Percentiles rank a stretch among this genome's conserved stretches.
Conservation (phyloP, 2,888 invertebrate genomes). For the Lissonota sp. region DNA sequence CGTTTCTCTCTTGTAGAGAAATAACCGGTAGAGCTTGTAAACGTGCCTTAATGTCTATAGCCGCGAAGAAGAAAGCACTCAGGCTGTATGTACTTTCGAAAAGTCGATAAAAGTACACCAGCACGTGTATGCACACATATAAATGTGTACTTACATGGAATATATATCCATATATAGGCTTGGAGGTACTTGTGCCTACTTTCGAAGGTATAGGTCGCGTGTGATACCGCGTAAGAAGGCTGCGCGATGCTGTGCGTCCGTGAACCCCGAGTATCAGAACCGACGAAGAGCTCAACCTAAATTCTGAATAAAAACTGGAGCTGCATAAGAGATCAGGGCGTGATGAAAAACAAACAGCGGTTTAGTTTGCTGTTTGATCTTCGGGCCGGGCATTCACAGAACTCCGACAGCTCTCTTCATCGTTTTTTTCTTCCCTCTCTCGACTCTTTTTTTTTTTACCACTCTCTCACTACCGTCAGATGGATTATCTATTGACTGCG, state of each 20-base stretch:
- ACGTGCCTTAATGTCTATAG: background rate
- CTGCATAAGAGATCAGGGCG: constrained; percentile 83
- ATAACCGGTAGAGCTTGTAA: too few species aligned
- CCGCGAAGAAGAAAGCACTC: constrained; percentile 31
- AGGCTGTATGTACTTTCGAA: constrained; percentile 11
- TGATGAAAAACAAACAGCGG: constrained; percentile 84
- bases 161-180: constrained; percentile 2
- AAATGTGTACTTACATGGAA: constrained; percentile 1
- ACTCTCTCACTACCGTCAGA: constrained; percentile 45
- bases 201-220: constrained; percentile 2
- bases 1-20: background rate
- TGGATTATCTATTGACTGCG: constrained; percentile 82
- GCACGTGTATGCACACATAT: background rate
- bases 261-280: constrained; percentile 58
- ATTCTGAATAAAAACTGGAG: constrained; percentile 83
- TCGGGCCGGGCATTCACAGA: constrained; percentile 81
- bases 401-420: constrained; percentile 75
- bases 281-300: constrained; percentile 78
- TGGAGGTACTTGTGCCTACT: background rate
- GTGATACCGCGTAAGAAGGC: background rate
- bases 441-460: constrained; percentile 19
- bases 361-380: constrained; percentile 84
- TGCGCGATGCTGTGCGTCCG: constrained; percentile 4
- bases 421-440: background rate
- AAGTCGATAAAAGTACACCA: constrained; percentile 45